Percentiles rank a stretch among this genome's conserved stretches.
Conservation (phyloP, 1,140 invertebrate genomes). For the Chrysopa pallens region DNA sequence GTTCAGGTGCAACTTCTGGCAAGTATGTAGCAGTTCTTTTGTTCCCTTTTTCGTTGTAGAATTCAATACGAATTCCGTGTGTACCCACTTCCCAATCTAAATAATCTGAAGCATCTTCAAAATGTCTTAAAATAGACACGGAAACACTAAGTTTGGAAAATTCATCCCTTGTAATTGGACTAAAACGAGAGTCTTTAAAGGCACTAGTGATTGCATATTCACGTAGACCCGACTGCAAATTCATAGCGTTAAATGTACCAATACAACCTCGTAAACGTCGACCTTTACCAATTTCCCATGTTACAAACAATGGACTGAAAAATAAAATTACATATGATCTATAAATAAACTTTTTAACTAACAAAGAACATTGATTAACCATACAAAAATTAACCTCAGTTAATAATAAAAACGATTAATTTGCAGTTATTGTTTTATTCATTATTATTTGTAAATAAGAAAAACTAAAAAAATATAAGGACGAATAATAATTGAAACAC, state of each 20-base stretch:
- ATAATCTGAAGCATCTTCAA: constrained; percentile 90
- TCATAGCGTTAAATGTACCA: constrained; percentile 89
- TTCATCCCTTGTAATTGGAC: constrained; percentile 88
- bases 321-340: constrained; percentile 14
- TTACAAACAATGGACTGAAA: constrained; percentile 94
- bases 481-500: constrained; percentile 21
- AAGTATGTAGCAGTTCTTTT: constrained; percentile 95
- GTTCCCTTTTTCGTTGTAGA: constrained; percentile 84
- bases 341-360: too few relatives aligned
- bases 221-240: constrained; percentile 76
- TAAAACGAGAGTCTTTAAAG: constrained; percentile 92
- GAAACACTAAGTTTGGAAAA: constrained; percentile 82
- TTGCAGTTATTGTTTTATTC: too few relatives aligned
- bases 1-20: constrained; percentile 91
- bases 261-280: constrained; percentile 83
- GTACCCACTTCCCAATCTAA: constrained; percentile 94
- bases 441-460: too few relatives aligned
- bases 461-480: too few relatives aligned
- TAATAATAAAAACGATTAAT: too few relatives aligned
- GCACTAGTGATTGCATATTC: constrained; percentile 98
- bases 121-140: constrained; percentile 86
- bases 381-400: too few relatives aligned
- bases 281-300: constrained; percentile 94
- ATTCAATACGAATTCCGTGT: constrained; percentile 97
- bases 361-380: too few relatives aligned